Evolutionary conservation across 2,888 invertebrate species (phyloP).

Genomic region (Xylophagus ater): DNA sequence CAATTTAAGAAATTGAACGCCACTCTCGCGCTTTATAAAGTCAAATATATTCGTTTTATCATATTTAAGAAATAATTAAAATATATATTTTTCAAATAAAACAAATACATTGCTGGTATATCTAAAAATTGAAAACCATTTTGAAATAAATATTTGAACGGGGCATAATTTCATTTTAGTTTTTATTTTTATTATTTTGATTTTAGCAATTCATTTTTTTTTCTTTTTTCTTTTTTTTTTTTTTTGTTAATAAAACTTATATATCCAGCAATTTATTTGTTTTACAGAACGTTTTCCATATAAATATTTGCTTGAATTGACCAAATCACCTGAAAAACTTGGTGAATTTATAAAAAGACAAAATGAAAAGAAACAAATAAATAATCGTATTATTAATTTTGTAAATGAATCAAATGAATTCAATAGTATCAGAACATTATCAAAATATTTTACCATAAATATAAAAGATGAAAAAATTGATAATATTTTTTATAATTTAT

Average conservation of each 20-base stretch:
- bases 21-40: too few species aligned
- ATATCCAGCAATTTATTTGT: constrained; percentile 36
- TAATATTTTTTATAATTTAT: too few species aligned
- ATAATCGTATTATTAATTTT: too few species aligned
- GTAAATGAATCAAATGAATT: too few species aligned
- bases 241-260: constrained; percentile 12
- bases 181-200: constrained; percentile 3
- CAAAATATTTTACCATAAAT: too few species aligned
- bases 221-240: constrained; percentile 6
- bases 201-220: not conserved
- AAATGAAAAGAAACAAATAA: not conserved
- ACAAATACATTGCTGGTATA: constrained; percentile 17
- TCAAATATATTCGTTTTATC: too few species aligned
- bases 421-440: too few species aligned
- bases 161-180: constrained; percentile 6
- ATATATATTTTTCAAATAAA: too few species aligned
- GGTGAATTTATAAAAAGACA: constrained; percentile 18
- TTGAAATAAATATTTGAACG: constrained; percentile 14
- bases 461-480: too few species aligned
- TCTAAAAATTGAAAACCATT: constrained; percentile 12
- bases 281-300: constrained; percentile 37
- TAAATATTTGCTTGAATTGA: constrained; percentile 28
- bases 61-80: too few species aligned
- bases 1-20: too few species aligned
- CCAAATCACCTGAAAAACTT: constrained; percentile 28